Percentiles rank a stretch among this genome's conserved stretches.
phyloP scores from a whole-genome alignment of 2,113 vertebrate species.

The Bothrops jararaca region DNA sequence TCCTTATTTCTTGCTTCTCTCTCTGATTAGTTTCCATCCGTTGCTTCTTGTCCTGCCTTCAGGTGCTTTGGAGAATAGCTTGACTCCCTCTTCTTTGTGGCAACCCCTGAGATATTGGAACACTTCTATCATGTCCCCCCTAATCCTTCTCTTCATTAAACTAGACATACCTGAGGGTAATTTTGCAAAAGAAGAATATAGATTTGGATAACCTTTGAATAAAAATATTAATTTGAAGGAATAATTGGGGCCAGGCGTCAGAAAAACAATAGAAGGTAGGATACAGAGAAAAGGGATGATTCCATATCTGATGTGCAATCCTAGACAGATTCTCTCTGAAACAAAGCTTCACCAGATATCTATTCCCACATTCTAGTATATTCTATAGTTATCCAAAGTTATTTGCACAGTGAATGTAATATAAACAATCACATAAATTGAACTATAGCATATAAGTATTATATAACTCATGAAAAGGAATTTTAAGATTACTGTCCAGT shows the following conservation, averaged over 20 bases:
- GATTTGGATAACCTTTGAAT: neutral
- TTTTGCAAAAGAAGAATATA: neutral
- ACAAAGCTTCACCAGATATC: neutral
- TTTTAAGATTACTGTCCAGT: neutral
- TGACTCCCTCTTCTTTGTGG: no score
- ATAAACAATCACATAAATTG: neutral
- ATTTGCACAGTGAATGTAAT: neutral
- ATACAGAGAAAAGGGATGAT: neutral
- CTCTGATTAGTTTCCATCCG: no score
- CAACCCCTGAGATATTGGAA: no score
- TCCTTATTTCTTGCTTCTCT: no score
- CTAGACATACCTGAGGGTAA: neutral
- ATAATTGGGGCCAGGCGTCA: neutral
- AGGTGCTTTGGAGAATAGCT: no score
- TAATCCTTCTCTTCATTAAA: no score
- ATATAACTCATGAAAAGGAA: neutral
- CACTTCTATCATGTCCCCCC: no score
- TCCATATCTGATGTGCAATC: neutral
- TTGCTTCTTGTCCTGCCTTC: no score
- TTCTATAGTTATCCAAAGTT: neutral
- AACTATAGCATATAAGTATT: neutral
- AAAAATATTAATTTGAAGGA: neutral
- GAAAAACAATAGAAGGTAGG: neutral
- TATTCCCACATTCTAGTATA: neutral
- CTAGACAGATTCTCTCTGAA: neutral